Percentiles rank a stretch among this genome's conserved stretches.
Conservation (phyloP, 2,113 vertebrate genomes). For the Sterna hirundo region DNA sequence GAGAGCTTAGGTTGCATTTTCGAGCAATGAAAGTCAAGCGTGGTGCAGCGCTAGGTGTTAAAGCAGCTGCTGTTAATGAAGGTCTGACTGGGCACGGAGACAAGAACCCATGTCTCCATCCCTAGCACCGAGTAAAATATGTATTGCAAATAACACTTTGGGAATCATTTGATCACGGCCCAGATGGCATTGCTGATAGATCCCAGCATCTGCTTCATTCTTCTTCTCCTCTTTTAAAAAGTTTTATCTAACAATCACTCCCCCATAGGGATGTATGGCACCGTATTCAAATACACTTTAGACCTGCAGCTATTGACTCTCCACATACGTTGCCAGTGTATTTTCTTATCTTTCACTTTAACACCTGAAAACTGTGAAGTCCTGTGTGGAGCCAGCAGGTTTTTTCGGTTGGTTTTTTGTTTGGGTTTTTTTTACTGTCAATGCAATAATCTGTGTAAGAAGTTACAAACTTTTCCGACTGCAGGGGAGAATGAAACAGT, state of each 20-base stretch:
- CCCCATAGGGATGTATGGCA: background rate
- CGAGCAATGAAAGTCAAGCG: background rate
- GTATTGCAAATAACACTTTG: background rate
- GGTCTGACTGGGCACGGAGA: background rate
- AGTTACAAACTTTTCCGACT: background rate
- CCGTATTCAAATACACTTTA: background rate
- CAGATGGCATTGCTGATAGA: background rate
- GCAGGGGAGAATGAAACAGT: background rate
- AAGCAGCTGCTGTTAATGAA: background rate
- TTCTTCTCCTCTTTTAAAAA: background rate
- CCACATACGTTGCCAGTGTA: no score
- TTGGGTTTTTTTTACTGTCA: background rate
- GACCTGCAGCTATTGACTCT: background rate
- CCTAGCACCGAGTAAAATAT: background rate
- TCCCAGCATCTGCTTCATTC: background rate
- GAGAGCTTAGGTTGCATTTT: background rate
- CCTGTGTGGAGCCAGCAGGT: background rate
- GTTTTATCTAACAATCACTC: background rate
- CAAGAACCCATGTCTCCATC: background rate
- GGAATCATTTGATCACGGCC: background rate
- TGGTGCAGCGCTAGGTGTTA: background rate
- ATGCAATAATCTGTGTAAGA: background rate
- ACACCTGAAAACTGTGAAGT: background rate
- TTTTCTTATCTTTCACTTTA: background rate
- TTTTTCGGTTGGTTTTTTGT: background rate